These are phyloP conservation scores for Electrophaes corylata DNA, from an alignment of 2,888 invertebrate genomes.

Conservation along the genomic window DNA sequence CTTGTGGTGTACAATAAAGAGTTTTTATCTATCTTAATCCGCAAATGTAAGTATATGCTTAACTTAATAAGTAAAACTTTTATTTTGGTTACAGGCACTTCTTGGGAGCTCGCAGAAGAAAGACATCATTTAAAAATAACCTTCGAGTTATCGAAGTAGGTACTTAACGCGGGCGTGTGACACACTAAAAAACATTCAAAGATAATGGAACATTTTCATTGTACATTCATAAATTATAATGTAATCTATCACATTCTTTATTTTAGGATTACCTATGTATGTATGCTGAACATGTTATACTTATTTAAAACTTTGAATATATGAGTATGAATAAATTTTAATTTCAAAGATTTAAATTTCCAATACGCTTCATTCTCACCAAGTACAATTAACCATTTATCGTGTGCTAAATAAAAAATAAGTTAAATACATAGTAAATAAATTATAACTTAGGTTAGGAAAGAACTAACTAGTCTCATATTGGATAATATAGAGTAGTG, in stretches of 20 bases:
- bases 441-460: conserved; percentile 73
- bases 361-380: conserved; percentile 77
- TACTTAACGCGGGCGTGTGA: conserved; percentile 47
- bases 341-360: conserved; percentile 62
- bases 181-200: conserved; percentile 40
- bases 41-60: no score
- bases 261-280: conserved; percentile 21
- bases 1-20: no score
- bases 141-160: conserved; percentile 34
- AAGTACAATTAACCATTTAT: conserved; percentile 76
- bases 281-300: conserved; percentile 28
- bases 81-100: conserved; percentile 66
- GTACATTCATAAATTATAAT: conserved; percentile 31
- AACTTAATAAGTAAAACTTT: background rate
- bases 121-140: conserved; percentile 65
- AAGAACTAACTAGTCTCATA: conserved; percentile 84
- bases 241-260: conserved; percentile 28
- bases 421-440: conserved; percentile 54
- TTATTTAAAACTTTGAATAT: conserved; percentile 24
- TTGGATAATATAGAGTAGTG: conserved; percentile 76
- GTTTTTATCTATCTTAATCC: no score
- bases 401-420: conserved; percentile 53
- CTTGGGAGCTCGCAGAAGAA: conserved; percentile 75
- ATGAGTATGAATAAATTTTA: conserved; percentile 24
- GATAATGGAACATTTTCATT: conserved; percentile 21